These are phyloP conservation scores for Ochropleura plecta DNA, from an alignment of 2,888 invertebrate genomes.

Conservation along the genomic window DNA sequence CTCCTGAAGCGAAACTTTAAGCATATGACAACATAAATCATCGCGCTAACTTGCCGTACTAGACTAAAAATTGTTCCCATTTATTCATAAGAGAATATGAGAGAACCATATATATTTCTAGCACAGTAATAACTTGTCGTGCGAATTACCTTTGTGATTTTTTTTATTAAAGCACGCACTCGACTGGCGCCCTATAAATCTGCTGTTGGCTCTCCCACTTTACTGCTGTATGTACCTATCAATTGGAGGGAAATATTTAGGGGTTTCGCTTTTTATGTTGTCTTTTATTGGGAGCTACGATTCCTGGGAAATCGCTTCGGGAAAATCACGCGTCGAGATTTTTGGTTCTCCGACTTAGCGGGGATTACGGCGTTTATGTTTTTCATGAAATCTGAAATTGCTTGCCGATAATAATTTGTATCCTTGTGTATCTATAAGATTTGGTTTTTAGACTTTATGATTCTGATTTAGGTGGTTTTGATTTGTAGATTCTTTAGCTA, in stretches of 20 bases:
- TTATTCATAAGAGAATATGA: conserved; percentile 84
- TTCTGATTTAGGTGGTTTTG: background rate
- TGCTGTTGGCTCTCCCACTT: conserved; percentile 85
- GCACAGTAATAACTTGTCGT: conserved; percentile 86
- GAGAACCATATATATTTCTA: conserved; percentile 84
- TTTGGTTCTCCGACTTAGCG: conserved; percentile 58
- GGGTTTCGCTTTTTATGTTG: conserved; percentile 80
- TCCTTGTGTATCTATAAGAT: background rate
- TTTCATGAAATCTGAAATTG: conserved; percentile 40
- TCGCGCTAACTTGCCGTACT: conserved; percentile 73
- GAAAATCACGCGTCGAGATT: conserved; percentile 62
- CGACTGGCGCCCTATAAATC: conserved; percentile 88
- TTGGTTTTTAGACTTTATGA: background rate
- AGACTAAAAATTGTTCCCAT: conserved; percentile 79
- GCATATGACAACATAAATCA: conserved; percentile 69
- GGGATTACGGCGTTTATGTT: conserved; percentile 59
- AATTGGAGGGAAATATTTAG: conserved; percentile 84
- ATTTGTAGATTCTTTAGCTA: background rate
- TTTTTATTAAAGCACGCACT: conserved; percentile 88
- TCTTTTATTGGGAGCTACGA: conserved; percentile 78
- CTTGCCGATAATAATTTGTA: conserved; percentile 28
- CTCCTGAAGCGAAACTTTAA: conserved; percentile 64
- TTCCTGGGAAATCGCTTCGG: conserved; percentile 70
- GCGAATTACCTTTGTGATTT: conserved; percentile 88
- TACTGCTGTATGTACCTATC: conserved; percentile 84